Conservation (phyloP, 2,888 invertebrate genomes). For the Carpatolechia fugitivella region DNA sequence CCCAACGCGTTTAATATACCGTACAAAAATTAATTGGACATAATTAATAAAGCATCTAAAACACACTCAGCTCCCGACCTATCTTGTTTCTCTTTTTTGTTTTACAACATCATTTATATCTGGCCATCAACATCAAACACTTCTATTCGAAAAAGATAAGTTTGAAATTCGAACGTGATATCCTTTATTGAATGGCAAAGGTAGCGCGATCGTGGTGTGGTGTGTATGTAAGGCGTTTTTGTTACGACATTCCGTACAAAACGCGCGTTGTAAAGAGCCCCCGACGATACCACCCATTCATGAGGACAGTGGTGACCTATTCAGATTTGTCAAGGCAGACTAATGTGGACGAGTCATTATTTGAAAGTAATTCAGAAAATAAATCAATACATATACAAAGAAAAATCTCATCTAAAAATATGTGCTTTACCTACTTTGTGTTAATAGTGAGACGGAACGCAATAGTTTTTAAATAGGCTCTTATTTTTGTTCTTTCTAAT, state of each 20-base stretch:
- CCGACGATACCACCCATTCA: constrained; percentile 76
- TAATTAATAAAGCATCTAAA: constrained; percentile 76
- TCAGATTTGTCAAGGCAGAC: constrained; percentile 56
- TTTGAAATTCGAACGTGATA: constrained; percentile 28
- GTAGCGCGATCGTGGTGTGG: constrained; percentile 58
- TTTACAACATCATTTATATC: constrained; percentile 22
- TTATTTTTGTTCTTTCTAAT: no score
- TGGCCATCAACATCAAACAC: neutral
- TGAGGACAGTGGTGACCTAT: constrained; percentile 77
- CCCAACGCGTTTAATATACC: constrained; percentile 52
- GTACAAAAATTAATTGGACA: constrained; percentile 74
- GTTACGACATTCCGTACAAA: constrained; percentile 78
- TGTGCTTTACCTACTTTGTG: no score
- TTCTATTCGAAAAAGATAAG: constrained; percentile 22
- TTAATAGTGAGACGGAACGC: no score
- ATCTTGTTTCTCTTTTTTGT: constrained; percentile 40
- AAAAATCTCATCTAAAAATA: no score
- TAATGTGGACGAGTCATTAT: constrained; percentile 45
- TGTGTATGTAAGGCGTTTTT: constrained; percentile 77
- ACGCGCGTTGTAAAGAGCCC: constrained; percentile 75
- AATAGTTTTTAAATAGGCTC: no score
- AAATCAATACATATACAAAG: no score
- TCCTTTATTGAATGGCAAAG: constrained; percentile 34
- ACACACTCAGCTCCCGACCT: constrained; percentile 65
- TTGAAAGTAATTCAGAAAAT: no score